A percentile compares a stretch with the other conserved stretches of the same genome.
phyloP scores from a whole-genome alignment of 2,113 vertebrate genomes.

The Nothoprocta perdicaria region DNA sequence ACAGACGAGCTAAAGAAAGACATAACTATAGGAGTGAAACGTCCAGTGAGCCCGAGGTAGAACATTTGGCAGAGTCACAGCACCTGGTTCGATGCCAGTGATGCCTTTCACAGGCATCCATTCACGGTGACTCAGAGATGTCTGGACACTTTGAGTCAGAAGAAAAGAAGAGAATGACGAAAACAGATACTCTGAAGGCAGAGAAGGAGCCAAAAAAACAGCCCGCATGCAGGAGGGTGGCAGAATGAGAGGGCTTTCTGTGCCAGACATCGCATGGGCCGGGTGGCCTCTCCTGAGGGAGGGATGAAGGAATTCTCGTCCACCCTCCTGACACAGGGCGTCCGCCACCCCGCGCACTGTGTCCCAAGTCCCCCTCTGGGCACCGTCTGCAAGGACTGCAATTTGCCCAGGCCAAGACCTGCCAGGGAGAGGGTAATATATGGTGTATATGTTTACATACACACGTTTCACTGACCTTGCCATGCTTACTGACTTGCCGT shows the following conservation, averaged over 20 bases:
- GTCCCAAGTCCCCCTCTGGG: background rate
- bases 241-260: background rate
- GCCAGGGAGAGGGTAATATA: background rate
- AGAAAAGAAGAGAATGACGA: background rate
- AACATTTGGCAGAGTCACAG: background rate
- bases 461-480: background rate
- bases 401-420: background rate
- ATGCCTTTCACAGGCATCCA: background rate
- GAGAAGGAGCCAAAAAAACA: background rate
- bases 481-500: background rate
- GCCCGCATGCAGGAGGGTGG: background rate
- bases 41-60: background rate
- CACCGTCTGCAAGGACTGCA: fast-evolving
- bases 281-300: background rate
- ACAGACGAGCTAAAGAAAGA: background rate
- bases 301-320: background rate
- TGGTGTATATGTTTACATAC: background rate
- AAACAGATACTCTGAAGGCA: background rate
- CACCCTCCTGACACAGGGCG: background rate
- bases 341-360: background rate
- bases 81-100: background rate
- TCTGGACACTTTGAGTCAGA: background rate
- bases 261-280: background rate
- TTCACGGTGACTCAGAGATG: background rate
- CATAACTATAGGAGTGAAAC: background rate